Evolutionary conservation across 2,113 vertebrate species (phyloP), one percentile per base, ranked within the genome.

Genomic region (Stegostoma tigrinum): DNA sequence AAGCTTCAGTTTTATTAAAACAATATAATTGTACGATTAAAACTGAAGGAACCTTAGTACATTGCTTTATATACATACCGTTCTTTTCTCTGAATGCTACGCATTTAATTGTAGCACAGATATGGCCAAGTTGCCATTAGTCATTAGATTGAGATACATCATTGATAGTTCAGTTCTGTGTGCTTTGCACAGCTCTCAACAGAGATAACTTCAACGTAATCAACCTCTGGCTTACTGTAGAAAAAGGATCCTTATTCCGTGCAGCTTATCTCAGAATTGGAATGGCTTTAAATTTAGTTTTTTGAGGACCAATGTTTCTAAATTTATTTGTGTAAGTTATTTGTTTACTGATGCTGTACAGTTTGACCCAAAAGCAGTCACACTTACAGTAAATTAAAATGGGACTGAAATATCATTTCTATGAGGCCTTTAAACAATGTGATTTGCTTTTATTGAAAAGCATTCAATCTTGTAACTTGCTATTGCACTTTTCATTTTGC

Each of bases 381-480:
- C 6, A 14, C n/a, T 90, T 90, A 19, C 34, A 2, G n/a, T 93
- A 15, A 66, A n/a, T 38, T 66, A 61, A 64, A 95, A 21, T 72
- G 17, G 67, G 48, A 48, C 67, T 95, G 38, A 95, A 95, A 95
- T 95, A 72, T 48, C 3, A 34, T 95, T 95, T 30, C 72, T 42
- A 70, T 70, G 66, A 72, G 42, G 42, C 38, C 94, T 72, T 95
- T 95, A 95, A 95, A 95, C 67, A 72, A 24, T 95, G 93, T 95
- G 94, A 72, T 45, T 75, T 95, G 72, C 2, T 27, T 68, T 95
- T 70, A 61, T 95, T 24, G 48, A 95, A 95, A 95, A 12, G 19
- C 23, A 21, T 93, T 93, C 90, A 95, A 95, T 70, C 94, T 95
- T 95, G 67, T 95, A 95, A 75, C 67, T 95, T 72, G 94, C 94